Conservation (phyloP, 2,888 invertebrate species). For the Lithophane socia region DNA sequence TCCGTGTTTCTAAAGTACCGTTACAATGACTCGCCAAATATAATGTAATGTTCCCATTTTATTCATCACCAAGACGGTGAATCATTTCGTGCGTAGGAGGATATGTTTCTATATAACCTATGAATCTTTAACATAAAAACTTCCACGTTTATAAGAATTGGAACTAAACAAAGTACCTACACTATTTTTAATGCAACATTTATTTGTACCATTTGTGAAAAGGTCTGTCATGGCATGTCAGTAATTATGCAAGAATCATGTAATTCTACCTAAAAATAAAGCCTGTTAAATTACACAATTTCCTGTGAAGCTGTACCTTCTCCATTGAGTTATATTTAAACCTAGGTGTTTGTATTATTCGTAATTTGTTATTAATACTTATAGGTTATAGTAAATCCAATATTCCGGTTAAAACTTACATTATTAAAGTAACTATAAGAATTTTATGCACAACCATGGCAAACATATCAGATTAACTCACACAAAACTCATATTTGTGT, state of each 20-base stretch:
- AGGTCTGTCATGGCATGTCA: background rate
- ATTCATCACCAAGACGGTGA: slow-evolving; percentile 68
- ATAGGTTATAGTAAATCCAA: background rate
- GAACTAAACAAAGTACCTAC: slow-evolving; percentile 2
- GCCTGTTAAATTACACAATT: background rate
- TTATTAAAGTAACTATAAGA: slow-evolving; percentile 28
- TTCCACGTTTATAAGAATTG: slow-evolving; percentile 42
- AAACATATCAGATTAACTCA: slow-evolving; percentile 61
- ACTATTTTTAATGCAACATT: background rate
- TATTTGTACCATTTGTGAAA: slow-evolving; percentile 1
- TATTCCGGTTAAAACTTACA: slow-evolving; percentile 15
- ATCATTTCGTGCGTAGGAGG: slow-evolving; percentile 71
- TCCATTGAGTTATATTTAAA: background rate
- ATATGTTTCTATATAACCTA: slow-evolving; percentile 50
- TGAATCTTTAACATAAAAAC: slow-evolving; percentile 48
- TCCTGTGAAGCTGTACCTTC: background rate
- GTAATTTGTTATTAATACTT: background rate
- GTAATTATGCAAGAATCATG: background rate
- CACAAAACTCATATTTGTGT: slow-evolving; percentile 70
- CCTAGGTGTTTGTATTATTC: background rate
- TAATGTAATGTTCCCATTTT: slow-evolving; percentile 61
- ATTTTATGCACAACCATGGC: slow-evolving; percentile 39
- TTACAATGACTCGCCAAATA: slow-evolving; percentile 70
- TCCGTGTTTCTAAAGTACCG: slow-evolving; percentile 63
- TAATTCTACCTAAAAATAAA: background rate